phyloP scores from a whole-genome alignment of 2,113 vertebrate genomes.

The Semnornis frantzii region DNA sequence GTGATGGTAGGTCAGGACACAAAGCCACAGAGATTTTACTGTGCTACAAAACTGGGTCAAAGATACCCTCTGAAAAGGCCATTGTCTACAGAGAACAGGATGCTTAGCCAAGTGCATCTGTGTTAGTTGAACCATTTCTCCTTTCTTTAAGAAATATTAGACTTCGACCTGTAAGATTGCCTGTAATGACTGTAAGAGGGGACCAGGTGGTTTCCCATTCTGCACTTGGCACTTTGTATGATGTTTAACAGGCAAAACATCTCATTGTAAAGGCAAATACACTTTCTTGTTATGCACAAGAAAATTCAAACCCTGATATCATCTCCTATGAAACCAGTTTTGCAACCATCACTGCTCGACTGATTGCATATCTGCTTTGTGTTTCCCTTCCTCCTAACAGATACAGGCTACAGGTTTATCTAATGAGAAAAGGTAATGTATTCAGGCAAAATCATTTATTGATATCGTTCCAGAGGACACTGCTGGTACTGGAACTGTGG shows the following conservation, averaged over 20 bases:
- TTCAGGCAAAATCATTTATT: neutral
- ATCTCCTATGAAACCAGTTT: constrained; percentile 54
- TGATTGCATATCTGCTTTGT: neutral
- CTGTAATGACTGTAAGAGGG: neutral
- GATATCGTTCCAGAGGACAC: neutral
- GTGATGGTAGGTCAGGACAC: neutral
- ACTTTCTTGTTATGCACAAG: neutral
- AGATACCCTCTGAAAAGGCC: neutral
- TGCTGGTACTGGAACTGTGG: neutral
- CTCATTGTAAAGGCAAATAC: constrained; percentile 53
- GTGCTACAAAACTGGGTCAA: neutral
- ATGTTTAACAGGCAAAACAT: constrained; percentile 36
- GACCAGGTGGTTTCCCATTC: constrained; percentile 8
- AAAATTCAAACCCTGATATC: constrained; percentile 8
- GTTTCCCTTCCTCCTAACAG: neutral
- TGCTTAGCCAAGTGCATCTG: neutral
- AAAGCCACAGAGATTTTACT: neutral
- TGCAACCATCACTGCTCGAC: neutral
- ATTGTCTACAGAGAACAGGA: neutral
- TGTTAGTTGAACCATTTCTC: neutral
- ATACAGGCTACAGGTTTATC: neutral
- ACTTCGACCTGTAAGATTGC: neutral
- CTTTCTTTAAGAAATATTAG: neutral
- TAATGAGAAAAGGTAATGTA: constrained; percentile 4
- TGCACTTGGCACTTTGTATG: neutral